A percentile compares a stretch with the other conserved stretches of the same genome.
phyloP scores from a whole-genome alignment of 2,888 invertebrate species.

The Drosophila meridiana region DNA sequence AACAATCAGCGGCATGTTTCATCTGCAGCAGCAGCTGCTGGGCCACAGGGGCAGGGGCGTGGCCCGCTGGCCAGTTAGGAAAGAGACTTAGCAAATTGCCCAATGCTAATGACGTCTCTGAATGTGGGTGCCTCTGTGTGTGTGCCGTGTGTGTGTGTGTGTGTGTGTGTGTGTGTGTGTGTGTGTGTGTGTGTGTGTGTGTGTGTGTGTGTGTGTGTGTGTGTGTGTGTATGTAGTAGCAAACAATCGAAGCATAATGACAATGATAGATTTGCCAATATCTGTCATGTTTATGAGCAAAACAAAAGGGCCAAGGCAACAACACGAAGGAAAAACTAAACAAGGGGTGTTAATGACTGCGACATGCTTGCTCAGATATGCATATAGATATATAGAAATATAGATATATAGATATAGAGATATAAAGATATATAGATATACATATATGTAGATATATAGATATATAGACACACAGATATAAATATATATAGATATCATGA shows the following conservation, averaged over 20 bases:
- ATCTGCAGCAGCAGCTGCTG: constrained; percentile 53
- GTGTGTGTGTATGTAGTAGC: constrained; percentile 22
- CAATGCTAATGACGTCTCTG: constrained; percentile 73
- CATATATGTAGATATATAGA: neutral
- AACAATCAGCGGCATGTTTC: constrained; percentile 83
- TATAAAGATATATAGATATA: no score
- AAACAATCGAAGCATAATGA: constrained; percentile 85
- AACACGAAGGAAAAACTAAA: neutral
- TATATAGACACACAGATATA: no score
- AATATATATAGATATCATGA: no score
- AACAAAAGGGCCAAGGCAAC: constrained; percentile 56
- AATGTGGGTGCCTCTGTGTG: constrained; percentile 7
- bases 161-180: constrained; percentile 9
- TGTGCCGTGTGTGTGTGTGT: constrained; percentile 25
- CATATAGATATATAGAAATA: neutral
- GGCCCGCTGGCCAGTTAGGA: constrained; percentile 32
- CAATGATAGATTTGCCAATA: constrained; percentile 85
- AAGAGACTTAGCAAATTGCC: constrained; percentile 67
- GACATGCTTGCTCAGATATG: neutral
- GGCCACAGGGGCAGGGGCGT: constrained; percentile 7
- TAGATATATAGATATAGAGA: neutral
- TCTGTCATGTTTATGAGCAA: constrained; percentile 83
- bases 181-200: constrained; percentile 11
- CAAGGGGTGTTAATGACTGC: neutral
- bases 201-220: constrained; percentile 23